Base-by-base conservation (phyloP, 2,113 vertebrate genomes). In the Prinia subflava region DNA sequence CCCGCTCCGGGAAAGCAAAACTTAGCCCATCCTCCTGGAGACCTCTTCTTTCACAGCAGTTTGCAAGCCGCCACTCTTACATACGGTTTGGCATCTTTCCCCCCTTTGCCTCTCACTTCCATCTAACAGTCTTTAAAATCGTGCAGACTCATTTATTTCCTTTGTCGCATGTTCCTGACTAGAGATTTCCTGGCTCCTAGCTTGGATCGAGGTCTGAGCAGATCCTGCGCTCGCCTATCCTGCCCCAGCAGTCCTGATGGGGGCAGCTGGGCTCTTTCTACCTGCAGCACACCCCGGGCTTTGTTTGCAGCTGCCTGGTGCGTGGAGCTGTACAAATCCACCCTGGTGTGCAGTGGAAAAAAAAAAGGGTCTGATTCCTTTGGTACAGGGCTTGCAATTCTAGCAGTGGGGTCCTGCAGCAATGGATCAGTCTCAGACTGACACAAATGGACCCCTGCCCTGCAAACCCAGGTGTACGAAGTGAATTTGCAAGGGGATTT, bases 91-190 rank as follows among this genome's bases (percentile, higher is more conserved):
- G 81, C 52, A 39, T 71, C 85, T 71, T 63, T 33, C 7, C 69
- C 47, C 24, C 11, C 41, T 60, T 60, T 84, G 37, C 78, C 39
- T 89, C 77, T 75, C 53, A 20, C 82, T 89, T 89, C 42, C 39
- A 33, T n/a, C 47, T 9, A 44, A 44, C 33, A 41, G 28, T 30
- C 69, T 78, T 52, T 25, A 37, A 74, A 83, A 89, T 55, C 47
- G 23, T 31, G 37, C 55, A 84, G 77, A 15, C 27, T 81, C 24
- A 11, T 71, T 85, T 56, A 47, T 87, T 87, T 84, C 60, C 82
- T 87, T 56, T 20, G 10, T 49, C 1, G 0, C 2, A 3, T 0
- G 1, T 9, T 59, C 33, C 57, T 50, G 50, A 57, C 13, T 6
- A 79, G 49, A 74, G 44, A 63, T 67, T 82, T 85, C 37, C 74